Evolutionary conservation across 1,140 invertebrate genomes (phyloP), one percentile per base, ranked within the genome.

Genomic region (Campoletis sonorensis): DNA sequence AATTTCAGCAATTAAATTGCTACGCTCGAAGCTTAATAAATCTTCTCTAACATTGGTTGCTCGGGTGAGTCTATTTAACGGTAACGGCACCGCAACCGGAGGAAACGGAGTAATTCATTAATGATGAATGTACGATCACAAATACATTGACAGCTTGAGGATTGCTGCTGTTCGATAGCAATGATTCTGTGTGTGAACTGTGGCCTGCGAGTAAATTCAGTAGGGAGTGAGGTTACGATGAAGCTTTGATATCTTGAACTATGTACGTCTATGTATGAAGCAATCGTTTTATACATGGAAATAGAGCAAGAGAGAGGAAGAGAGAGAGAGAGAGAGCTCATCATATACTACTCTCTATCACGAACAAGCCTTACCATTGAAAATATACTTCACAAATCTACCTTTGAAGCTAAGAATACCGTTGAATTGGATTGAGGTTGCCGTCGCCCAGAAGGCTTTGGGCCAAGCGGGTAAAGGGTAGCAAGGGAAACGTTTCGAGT

Each of bases 121-220:
- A 70, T 70, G 67, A 30, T 33, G 67, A 70, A 70, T 33, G 67
- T 11, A 33, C 67, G 13, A 70, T 33, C 27, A 70, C 27, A 33
- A 70, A 15, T 33, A 33, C 67, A 70, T 30, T 70, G 67, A 33
- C 37, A 33, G 67, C 67, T 70, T 15, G 15, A 15, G 27, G 13
- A 70, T 70, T 18, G 4, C 67, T 70, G 67, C 27, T 33, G n/a
- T 70, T 70, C 27, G 67, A 33, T n/a, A 18, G 27, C n/a, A 27
- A 77, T 51, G 33, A 61, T 33, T 78, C 27, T 64, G 33, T 45
- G 33, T 78, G 76, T 64, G 61, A 78, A 40, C 58, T 67, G 33
- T 64, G 33, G 76, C 21, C 33, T 18, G 64, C 30, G 15, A 58
- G 76, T 78, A 64, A 78, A 67, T 61, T 37, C 58, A 11, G 33